These are phyloP conservation scores for Dryadula phaetusa DNA, from an alignment of 2,888 invertebrate genomes.

Conservation along the genomic window DNA sequence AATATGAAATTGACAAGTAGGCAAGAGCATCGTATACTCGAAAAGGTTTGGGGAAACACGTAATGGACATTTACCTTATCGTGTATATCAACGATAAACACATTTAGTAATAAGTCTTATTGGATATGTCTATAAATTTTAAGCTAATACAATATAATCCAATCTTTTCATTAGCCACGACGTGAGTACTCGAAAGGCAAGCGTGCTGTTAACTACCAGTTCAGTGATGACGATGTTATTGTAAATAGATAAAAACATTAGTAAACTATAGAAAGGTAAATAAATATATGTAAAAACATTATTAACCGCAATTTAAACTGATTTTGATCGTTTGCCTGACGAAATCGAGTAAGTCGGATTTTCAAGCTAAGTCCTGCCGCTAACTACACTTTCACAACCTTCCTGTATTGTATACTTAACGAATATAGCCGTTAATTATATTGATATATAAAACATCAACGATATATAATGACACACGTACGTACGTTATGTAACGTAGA, in stretches of 20 bases:
- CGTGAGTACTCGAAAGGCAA: slow-evolving; percentile 22
- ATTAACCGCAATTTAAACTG: background rate
- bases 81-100: slow-evolving; percentile 46
- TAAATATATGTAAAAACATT: background rate
- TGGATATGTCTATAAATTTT: slow-evolving; percentile 74
- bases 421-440: slow-evolving; percentile 46
- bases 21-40: slow-evolving; percentile 37
- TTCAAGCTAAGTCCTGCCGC: slow-evolving; percentile 39
- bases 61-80: slow-evolving; percentile 34
- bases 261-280: slow-evolving; percentile 4
- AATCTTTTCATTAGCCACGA: slow-evolving; percentile 39
- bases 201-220: background rate
- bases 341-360: slow-evolving; percentile 24
- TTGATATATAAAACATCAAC: slow-evolving; percentile 43
- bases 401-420: slow-evolving; percentile 45
- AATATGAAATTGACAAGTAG: slow-evolving; percentile 41
- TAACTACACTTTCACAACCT: slow-evolving; percentile 45
- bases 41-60: slow-evolving; percentile 30
- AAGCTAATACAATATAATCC: slow-evolving; percentile 55
- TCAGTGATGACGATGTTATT: background rate
- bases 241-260: slow-evolving; percentile 6
- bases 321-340: slow-evolving; percentile 27
- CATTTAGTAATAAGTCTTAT: slow-evolving; percentile 63
- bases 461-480: slow-evolving; percentile 19
- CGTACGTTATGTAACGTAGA: slow-evolving; percentile 38